phyloP scores from a whole-genome alignment of 2,888 invertebrate species.

The Lasius platythorax region DNA sequence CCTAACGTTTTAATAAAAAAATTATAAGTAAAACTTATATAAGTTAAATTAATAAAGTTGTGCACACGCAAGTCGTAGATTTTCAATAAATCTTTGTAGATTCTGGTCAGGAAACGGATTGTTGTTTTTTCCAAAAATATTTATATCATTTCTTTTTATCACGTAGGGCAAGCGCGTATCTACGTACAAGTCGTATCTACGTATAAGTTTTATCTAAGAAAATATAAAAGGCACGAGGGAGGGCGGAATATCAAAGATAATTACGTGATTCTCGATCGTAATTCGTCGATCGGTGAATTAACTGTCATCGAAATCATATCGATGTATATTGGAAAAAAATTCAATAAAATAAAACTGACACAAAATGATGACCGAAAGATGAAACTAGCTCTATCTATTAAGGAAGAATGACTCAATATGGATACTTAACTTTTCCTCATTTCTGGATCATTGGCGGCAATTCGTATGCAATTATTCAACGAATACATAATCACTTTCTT shows the following conservation, averaged over 20 bases:
- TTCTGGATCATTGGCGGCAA: background rate
- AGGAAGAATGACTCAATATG: background rate
- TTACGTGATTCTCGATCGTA: background rate
- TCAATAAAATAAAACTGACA: background rate
- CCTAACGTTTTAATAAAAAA: background rate
- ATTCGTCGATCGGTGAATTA: background rate
- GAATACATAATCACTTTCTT: conserved; percentile 29
- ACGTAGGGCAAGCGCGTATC: no score
- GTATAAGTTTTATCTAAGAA: conserved; percentile 21
- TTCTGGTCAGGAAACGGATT: background rate
- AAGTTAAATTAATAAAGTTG: background rate
- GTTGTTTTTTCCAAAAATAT: background rate
- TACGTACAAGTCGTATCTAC: background rate
- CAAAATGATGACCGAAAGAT: background rate
- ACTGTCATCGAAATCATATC: background rate
- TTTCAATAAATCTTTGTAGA: background rate
- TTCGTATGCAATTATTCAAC: conserved; percentile 2
- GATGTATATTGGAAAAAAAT: background rate
- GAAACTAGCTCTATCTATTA: background rate
- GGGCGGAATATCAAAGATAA: background rate
- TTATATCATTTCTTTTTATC: background rate
- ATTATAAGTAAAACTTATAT: background rate
- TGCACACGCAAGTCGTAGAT: background rate
- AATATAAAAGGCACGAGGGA: no score
- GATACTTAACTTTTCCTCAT: background rate